Evolutionary conservation across 2,113 vertebrate genomes (phyloP).

Genomic region (Indicator maculatus): DNA sequence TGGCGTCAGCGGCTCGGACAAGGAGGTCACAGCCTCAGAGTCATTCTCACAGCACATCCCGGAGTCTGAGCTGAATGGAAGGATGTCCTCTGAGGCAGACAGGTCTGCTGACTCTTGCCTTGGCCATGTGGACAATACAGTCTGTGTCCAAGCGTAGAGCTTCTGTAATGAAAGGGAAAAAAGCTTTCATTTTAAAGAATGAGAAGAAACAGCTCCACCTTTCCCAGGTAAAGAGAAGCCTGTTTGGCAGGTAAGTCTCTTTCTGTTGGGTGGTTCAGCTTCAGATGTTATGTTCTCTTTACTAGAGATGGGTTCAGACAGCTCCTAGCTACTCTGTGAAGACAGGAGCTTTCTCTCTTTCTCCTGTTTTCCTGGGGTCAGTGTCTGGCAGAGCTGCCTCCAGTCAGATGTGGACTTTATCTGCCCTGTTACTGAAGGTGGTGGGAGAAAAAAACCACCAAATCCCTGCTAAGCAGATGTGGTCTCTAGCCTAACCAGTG

Average conservation of each 20-base stretch:
- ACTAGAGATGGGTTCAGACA: background rate
- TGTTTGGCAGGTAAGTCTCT: background rate
- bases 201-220: background rate
- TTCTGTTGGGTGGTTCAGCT: background rate
- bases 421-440: background rate
- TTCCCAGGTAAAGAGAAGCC: background rate
- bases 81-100: slow-evolving; percentile 31
- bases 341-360: background rate
- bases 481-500: background rate
- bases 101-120: slow-evolving; percentile 32
- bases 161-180: slow-evolving; percentile 49
- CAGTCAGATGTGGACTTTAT: background rate
- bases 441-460: background rate
- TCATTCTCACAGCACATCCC: slow-evolving; percentile 73
- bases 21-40: slow-evolving; percentile 61
- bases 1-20: slow-evolving; percentile 57
- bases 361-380: background rate
- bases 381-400: background rate
- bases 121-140: background rate
- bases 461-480: background rate
- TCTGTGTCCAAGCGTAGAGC: slow-evolving; percentile 68
- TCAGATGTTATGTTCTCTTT: background rate
- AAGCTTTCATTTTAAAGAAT: rapidly evolving
- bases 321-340: background rate
- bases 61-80: slow-evolving; percentile 57